phyloP scores from a whole-genome alignment of 2,888 invertebrate species.

The Caenorhabditis macrosperma region DNA sequence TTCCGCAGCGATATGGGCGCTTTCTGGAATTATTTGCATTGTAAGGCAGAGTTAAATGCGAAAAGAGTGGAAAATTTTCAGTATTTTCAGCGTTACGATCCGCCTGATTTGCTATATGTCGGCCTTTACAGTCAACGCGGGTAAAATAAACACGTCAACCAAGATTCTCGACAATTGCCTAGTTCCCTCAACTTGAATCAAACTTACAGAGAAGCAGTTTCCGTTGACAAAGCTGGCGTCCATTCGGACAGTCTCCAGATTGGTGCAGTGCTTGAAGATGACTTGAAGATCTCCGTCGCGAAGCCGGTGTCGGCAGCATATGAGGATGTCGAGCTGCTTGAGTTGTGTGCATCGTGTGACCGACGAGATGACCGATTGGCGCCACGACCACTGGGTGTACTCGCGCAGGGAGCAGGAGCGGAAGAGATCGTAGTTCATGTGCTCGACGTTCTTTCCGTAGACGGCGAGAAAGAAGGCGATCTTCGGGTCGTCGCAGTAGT shows the following conservation, averaged over 20 bases:
- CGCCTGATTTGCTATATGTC: conserved; percentile 59
- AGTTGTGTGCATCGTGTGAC: conserved; percentile 60
- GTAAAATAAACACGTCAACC: conserved; percentile 55
- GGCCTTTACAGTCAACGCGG: conserved; percentile 68
- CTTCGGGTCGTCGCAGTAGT: conserved; percentile 53
- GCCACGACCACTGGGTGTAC: conserved; percentile 71
- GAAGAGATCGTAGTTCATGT: conserved; percentile 71
- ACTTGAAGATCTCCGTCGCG: conserved; percentile 67
- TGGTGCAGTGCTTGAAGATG: conserved; percentile 66
- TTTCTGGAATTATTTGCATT: conserved; percentile 47
- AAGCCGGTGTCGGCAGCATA: conserved; percentile 69
- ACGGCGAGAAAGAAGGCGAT: conserved; percentile 60
- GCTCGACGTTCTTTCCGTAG: conserved; percentile 62
- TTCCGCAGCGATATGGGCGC: conserved; percentile 51
- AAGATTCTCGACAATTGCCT: conserved; percentile 70
- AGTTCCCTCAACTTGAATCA: too few relatives aligned
- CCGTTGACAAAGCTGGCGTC: conserved; percentile 71
- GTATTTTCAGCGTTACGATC: background rate
- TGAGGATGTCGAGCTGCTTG: conserved; percentile 62
- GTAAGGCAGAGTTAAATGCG: background rate
- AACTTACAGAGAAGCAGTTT: conserved; percentile 67
- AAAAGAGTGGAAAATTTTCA: conserved; percentile 9
- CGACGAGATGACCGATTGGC: conserved; percentile 66
- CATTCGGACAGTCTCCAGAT: conserved; percentile 64
- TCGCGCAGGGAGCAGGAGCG: conserved; percentile 59